Conservation (phyloP, 1,140 invertebrate species). For the Homalodisca vitripennis region DNA sequence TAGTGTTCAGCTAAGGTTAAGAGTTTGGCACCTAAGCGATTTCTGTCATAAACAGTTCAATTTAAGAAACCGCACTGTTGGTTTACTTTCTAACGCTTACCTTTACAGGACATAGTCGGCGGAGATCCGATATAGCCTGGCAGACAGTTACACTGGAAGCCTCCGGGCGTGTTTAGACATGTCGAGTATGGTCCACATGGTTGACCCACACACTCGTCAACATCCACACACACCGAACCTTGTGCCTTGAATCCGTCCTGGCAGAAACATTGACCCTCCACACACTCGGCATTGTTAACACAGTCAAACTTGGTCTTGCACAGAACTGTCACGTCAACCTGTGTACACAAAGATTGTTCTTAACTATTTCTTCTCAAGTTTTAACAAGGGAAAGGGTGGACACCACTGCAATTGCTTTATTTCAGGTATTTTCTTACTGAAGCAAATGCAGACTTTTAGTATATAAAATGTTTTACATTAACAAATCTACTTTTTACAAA, state of each 20-base stretch:
- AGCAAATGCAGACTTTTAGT: too few species aligned
- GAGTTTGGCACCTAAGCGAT: background rate
- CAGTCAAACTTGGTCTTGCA: conserved; percentile 89
- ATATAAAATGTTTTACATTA: too few species aligned
- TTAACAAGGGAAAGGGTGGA: too few species aligned
- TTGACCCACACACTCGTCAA: conserved; percentile 77
- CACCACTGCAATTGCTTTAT: too few species aligned
- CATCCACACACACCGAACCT: conserved; percentile 73
- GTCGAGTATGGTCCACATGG: conserved; percentile 77
- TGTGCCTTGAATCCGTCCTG: conserved; percentile 81
- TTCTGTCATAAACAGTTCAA: background rate
- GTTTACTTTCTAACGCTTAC: conserved; percentile 45
- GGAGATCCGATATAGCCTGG: conserved; percentile 81
- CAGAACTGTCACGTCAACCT: conserved; percentile 64
- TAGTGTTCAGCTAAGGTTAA: too few species aligned
- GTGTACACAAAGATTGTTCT: too few species aligned
- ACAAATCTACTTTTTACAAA: too few species aligned
- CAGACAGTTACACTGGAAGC: conserved; percentile 85
- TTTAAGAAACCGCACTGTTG: background rate
- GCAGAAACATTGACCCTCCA: conserved; percentile 88
- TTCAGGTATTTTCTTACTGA: too few species aligned
- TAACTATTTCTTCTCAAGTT: too few species aligned
- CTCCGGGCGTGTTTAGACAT: conserved; percentile 82
- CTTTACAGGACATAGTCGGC: conserved; percentile 75
- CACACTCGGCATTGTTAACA: conserved; percentile 87